phyloP scores from a whole-genome alignment of 2,888 invertebrate species.

The Rhyacophila evoluta region DNA sequence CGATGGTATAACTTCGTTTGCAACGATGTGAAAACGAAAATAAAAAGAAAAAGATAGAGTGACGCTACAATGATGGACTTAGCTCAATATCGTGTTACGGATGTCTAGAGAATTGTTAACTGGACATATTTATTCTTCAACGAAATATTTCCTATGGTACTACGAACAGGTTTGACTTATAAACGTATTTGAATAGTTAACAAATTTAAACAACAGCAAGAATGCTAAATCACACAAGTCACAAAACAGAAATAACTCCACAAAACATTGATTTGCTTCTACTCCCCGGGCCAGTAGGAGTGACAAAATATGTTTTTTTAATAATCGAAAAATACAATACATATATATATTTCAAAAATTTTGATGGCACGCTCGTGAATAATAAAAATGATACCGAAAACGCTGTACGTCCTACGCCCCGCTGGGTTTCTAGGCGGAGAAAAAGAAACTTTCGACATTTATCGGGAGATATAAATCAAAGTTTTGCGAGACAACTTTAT shows the following conservation, averaged over 20 bases:
- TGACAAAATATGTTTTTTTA: neutral
- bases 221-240: too few relatives aligned
- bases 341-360: neutral
- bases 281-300: neutral
- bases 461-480: conserved; percentile 20
- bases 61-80: too few relatives aligned
- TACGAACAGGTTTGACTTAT: too few relatives aligned
- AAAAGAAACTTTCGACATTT: conserved; percentile 5
- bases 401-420: neutral
- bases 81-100: too few relatives aligned
- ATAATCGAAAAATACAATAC: neutral
- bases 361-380: neutral
- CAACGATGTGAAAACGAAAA: too few relatives aligned
- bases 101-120: too few relatives aligned
- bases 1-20: too few relatives aligned
- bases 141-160: too few relatives aligned
- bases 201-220: too few relatives aligned
- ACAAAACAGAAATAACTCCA: neutral
- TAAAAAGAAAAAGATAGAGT: too few relatives aligned
- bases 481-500: neutral
- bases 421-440: neutral
- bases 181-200: too few relatives aligned
- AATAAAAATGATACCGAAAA: neutral
- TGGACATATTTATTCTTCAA: too few relatives aligned
- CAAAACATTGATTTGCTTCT: neutral